Percentiles rank a stretch among this genome's conserved stretches.
These are phyloP conservation scores for Ursus arctos DNA, from an alignment of 2,113 vertebrate genomes.

Conservation along the genomic window DNA sequence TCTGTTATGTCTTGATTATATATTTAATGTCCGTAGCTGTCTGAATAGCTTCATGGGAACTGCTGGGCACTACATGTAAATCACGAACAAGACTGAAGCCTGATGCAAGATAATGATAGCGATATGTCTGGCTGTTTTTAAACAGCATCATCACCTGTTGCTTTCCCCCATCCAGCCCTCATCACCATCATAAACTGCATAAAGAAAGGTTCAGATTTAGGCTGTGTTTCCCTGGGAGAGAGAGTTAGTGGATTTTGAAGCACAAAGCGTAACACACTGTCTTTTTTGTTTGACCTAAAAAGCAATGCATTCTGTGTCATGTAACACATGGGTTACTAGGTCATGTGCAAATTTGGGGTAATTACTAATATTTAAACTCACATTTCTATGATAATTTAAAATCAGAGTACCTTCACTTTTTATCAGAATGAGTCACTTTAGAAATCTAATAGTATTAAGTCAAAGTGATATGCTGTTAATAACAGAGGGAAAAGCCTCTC, in stretches of 20 bases:
- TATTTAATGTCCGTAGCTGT: neutral
- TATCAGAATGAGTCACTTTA: conserved; percentile 54
- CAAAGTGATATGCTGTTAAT: conserved; percentile 42
- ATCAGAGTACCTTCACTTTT: conserved; percentile 57
- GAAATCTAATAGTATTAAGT: neutral
- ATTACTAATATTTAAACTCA: conserved; percentile 60
- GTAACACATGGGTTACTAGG: conserved; percentile 12
- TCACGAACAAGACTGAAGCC: conserved; percentile 17
- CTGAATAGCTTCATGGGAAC: neutral
- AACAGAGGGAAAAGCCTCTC: conserved; percentile 18
- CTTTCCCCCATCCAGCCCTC: neutral
- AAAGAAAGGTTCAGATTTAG: conserved; percentile 22
- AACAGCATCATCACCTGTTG: neutral
- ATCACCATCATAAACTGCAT: neutral
- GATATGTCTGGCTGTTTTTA: neutral
- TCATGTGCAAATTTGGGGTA: conserved; percentile 27
- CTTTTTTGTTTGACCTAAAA: conserved; percentile 43
- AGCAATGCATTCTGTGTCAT: neutral
- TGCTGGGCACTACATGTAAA: neutral
- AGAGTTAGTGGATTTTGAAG: conserved; percentile 52
- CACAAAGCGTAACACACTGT: neutral
- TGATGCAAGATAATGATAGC: conserved; percentile 26
- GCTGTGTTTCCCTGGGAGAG: neutral
- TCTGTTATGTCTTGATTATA: neutral
- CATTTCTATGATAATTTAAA: conserved; percentile 62